Percentiles rank a stretch among this genome's conserved stretches.
Conservation (phyloP, 1,140 invertebrate species). For the Caenorhabditis briggsae region DNA sequence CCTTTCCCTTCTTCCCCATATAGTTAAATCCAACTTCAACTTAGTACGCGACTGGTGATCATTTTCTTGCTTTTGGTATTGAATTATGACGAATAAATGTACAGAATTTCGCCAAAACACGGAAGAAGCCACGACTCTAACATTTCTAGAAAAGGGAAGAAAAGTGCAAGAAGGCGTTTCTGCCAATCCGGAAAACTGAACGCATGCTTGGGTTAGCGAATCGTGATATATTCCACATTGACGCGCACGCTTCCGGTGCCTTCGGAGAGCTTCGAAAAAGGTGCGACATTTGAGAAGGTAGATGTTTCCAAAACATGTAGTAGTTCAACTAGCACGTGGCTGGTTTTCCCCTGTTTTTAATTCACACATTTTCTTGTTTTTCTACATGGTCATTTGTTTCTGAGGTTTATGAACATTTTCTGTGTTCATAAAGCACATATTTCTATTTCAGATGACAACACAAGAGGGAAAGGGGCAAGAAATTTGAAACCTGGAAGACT, state of each 20-base stretch:
- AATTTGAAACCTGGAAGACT: conserved; percentile 16
- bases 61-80: neutral
- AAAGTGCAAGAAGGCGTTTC: conserved; percentile 1
- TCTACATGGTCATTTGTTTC: conserved; percentile 26
- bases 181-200: neutral
- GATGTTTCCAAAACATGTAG: conserved; percentile 33
- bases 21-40: neutral
- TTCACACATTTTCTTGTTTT: conserved; percentile 2
- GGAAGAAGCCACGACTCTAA: no score
- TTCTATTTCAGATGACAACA: conserved; percentile 28
- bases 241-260: conserved; percentile 40
- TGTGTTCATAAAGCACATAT: neutral
- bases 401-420: conserved; percentile 25
- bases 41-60: neutral
- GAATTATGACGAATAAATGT: neutral
- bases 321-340: conserved; percentile 22
- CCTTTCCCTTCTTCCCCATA: neutral
- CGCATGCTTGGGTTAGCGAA: conserved; percentile 14
- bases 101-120: neutral
- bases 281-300: conserved; percentile 42
- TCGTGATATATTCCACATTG: conserved; percentile 51
- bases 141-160: neutral
- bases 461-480: neutral
- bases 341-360: neutral
- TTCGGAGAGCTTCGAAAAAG: conserved; percentile 10